phyloP scores from a whole-genome alignment of 2,113 vertebrate species.

The Perognathus longimembris region DNA sequence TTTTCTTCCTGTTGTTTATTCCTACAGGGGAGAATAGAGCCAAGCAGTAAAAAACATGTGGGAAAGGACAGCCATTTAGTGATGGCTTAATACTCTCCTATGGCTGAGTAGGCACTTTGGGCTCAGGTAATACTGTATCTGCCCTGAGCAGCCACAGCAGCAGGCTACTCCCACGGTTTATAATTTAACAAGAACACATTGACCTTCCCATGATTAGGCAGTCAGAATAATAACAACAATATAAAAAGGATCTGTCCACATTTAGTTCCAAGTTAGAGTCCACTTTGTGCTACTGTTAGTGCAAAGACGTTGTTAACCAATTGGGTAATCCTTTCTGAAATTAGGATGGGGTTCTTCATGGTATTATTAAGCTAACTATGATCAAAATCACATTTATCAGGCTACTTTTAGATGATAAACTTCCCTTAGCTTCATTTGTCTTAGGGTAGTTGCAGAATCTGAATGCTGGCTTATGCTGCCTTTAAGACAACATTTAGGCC shows the following conservation, averaged over 20 bases:
- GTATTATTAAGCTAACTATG: conserved; percentile 30
- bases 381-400: conserved; percentile 20
- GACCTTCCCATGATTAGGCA: conserved; percentile 32
- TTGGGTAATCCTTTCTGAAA: conserved; percentile 31
- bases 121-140: background rate
- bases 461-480: background rate
- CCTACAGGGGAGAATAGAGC: background rate
- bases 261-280: background rate
- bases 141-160: conserved; percentile 36
- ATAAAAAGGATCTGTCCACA: background rate
- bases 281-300: conserved; percentile 19
- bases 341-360: background rate
- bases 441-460: background rate
- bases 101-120: conserved; percentile 48
- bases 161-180: background rate
- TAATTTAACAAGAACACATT: conserved; percentile 65
- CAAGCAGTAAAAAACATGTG: background rate
- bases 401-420: conserved; percentile 13
- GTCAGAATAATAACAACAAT: background rate
- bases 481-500: background rate
- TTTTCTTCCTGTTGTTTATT: conserved; percentile 26
- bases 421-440: background rate
- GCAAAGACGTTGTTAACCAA: background rate
- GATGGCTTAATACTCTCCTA: conserved; percentile 14
- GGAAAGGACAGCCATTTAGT: conserved; percentile 46